Conservation (phyloP, 2,113 vertebrate species). For the Myrmecobius fasciatus region DNA sequence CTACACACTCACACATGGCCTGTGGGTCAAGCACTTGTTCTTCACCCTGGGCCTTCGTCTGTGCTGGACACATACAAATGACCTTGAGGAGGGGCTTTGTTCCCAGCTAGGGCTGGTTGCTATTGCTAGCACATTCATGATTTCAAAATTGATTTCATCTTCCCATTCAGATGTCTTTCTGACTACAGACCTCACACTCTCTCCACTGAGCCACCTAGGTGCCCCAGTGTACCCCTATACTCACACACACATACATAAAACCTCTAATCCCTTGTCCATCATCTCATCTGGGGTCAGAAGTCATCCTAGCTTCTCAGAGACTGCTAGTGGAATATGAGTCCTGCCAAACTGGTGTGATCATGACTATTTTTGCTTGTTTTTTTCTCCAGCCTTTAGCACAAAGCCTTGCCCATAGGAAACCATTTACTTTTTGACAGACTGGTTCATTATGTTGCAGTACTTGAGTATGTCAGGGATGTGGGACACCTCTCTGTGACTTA, state of each 20-base stretch:
- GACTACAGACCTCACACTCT: background rate
- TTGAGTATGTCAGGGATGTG: background rate
- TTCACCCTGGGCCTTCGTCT: background rate
- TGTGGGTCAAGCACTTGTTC: background rate
- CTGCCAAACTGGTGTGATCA: background rate
- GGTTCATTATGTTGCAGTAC: background rate
- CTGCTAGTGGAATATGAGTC: background rate
- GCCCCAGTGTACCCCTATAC: background rate
- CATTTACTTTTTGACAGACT: background rate
- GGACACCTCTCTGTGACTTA: background rate
- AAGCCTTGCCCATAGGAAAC: background rate
- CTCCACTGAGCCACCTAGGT: background rate
- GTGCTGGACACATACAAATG: too few relatives aligned
- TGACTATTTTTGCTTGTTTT: background rate
- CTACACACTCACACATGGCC: background rate
- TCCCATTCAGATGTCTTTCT: background rate
- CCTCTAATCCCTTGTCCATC: background rate
- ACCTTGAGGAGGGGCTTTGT: too few relatives aligned
- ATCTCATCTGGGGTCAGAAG: background rate
- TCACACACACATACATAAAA: background rate
- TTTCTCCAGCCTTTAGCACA: background rate
- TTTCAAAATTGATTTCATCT: too few relatives aligned
- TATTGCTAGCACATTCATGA: too few relatives aligned
- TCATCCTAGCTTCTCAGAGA: background rate
- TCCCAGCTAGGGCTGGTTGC: too few relatives aligned